A percentile compares a stretch with the other conserved stretches of the same genome.
phyloP scores from a whole-genome alignment of 2,888 invertebrate species.

The Diarsia dahlii region DNA sequence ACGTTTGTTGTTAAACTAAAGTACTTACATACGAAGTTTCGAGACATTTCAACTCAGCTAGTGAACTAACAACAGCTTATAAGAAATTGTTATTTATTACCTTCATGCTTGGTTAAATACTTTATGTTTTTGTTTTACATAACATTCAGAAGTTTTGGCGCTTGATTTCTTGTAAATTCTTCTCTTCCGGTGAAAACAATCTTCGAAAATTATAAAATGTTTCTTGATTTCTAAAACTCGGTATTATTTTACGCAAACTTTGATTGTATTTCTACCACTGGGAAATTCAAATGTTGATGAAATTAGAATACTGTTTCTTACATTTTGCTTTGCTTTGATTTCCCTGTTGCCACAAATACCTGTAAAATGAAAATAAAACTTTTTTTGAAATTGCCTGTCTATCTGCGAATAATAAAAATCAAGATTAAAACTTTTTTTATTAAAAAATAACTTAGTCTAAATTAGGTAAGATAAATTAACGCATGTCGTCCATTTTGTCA shows the following conservation, averaged over 20 bases:
- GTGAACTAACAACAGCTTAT: constrained; percentile 34
- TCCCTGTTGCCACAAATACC: neutral
- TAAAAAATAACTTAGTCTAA: neutral
- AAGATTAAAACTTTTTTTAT: neutral
- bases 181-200: neutral
- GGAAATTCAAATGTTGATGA: constrained; percentile 15
- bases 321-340: neutral
- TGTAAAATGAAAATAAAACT: constrained; percentile 5
- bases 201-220: neutral
- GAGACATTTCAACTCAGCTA: constrained; percentile 34
- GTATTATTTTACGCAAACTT: constrained; percentile 4
- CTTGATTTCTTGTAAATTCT: constrained; percentile 11
- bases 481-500: too few species aligned
- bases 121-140: neutral
- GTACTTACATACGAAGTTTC: constrained; percentile 36
- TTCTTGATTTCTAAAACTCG: neutral
- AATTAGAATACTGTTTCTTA: neutral
- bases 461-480: too few species aligned
- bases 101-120: constrained; percentile 3
- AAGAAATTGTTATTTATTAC: constrained; percentile 39
- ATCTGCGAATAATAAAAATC: neutral
- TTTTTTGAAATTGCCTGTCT: neutral
- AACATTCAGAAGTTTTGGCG: neutral
- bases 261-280: constrained; percentile 7
- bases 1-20: constrained; percentile 47